Evolutionary conservation across 2,888 invertebrate species (phyloP).

Genomic region (Siphonodentalium dalli): DNA sequence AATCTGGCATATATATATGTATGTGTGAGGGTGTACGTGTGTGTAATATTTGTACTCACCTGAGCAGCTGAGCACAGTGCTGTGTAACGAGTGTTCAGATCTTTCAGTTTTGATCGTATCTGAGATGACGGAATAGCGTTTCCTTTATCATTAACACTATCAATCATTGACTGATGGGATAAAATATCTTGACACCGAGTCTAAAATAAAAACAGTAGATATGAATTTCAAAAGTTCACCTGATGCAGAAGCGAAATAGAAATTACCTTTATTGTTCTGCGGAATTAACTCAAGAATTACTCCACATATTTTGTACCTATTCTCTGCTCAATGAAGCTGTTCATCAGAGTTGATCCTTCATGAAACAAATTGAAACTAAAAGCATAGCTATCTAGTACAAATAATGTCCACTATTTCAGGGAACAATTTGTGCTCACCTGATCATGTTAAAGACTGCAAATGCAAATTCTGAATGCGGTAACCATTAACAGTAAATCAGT

Average conservation of each 20-base stretch:
- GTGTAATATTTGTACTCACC: slow-evolving; percentile 59
- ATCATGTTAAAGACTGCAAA: no score
- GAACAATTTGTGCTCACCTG: no score
- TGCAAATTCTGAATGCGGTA: no score
- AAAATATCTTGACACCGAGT: slow-evolving; percentile 90
- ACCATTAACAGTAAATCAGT: no score
- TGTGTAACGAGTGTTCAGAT: slow-evolving; percentile 86
- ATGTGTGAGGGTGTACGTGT: no score
- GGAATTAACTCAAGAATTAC: not conserved
- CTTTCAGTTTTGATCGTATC: slow-evolving; percentile 84
- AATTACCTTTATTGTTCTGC: not conserved
- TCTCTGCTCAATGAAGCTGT: no score
- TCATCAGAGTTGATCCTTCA: not conserved
- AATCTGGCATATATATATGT: no score
- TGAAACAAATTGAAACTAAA: not conserved
- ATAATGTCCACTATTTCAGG: no score
- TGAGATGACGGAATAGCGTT: slow-evolving; percentile 89
- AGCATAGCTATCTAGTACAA: no score
- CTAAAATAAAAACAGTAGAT: slow-evolving; percentile 44
- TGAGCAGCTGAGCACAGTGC: slow-evolving; percentile 85
- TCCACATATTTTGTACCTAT: not conserved
- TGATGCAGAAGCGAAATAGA: not conserved
- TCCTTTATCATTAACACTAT: slow-evolving; percentile 91
- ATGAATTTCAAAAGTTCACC: not conserved
- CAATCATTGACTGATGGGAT: slow-evolving; percentile 87